Evolutionary conservation across 2,888 invertebrate genomes (phyloP), one percentile per base, ranked within the genome.

Genomic region (Rhorus exstirpatorius): DNA sequence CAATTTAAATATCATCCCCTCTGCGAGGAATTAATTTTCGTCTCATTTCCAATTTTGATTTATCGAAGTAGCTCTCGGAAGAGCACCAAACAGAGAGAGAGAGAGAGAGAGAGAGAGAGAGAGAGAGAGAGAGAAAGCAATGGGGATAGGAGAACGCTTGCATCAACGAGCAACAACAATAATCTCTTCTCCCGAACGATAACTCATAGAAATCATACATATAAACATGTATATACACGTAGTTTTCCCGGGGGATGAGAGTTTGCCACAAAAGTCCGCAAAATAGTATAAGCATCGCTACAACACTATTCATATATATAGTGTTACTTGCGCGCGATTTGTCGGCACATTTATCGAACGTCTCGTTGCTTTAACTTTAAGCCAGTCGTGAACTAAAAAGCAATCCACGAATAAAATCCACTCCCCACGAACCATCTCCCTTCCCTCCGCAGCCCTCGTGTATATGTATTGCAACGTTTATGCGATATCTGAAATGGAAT

Each of bases 31-130:
- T 82, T 82, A 79, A 82, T n/a, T 82, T 82, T 51, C n/a, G 51
- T 49, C 79, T 75, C 75, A 82, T 82, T 82, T 82, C 78, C 82
- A 82, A 82, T 82, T 75, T 82, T 82, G 75, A 79, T 79, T 79
- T 71, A 79, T 79, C 75, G 65, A 31, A 70, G 75, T 53, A 31
- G 60, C 65, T 60, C 49, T 8, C 17, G 53, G 55, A 17, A 46
- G 6, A 21, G 6, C 3, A 53, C 49, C 24, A 24, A 21, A 46
- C 55, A 31, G 55, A n/a, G 49, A 41, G 35, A 55, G 41, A 35
- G 12, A 14, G 21, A 75, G 65, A 26, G 35, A 26, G 12, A 41
- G 26, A 38, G 26, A n/a, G n/a, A n/a, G n/a, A n/a, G n/a, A n/a
- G n/a, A n/a, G n/a, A n/a, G n/a, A n/a, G n/a, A n/a, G 55, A n/a